phyloP scores from a whole-genome alignment of 2,888 invertebrate species.

The Pseudococcus viburni region DNA sequence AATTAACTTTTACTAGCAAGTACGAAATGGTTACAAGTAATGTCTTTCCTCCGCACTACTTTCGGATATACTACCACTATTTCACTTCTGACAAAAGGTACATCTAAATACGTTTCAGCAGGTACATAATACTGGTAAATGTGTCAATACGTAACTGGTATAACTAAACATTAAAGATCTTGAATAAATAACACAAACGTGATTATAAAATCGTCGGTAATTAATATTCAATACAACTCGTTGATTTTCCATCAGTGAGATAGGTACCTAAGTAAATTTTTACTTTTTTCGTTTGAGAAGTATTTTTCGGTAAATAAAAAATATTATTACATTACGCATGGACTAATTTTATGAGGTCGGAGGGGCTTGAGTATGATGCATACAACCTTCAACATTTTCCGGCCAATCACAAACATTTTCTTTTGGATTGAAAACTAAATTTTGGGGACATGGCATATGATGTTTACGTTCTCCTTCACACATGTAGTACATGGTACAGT shows the following conservation, averaged over 20 bases:
- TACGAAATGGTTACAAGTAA: no score
- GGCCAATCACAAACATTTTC: constrained; percentile 98
- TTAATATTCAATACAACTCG: neutral
- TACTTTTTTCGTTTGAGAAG: neutral
- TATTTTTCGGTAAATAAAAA: neutral
- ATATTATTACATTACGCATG: neutral
- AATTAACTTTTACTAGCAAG: no score
- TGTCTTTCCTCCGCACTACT: neutral
- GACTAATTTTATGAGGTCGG: constrained; percentile 70
- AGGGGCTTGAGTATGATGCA: constrained; percentile 80
- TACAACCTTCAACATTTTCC: constrained; percentile 92
- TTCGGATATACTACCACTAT: neutral
- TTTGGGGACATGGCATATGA: constrained; percentile 95
- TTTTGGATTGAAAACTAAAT: constrained; percentile 92
- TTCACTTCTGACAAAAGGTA: neutral
- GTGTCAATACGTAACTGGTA: neutral
- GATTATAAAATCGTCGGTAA: neutral
- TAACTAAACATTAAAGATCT: neutral
- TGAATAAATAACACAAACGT: neutral
- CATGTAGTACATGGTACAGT: constrained; percentile 96
- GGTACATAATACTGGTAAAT: neutral
- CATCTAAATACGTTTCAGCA: neutral
- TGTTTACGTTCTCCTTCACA: constrained; percentile 95
- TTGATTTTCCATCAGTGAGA: neutral
- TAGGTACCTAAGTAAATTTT: neutral